Percentiles rank a stretch among this genome's conserved stretches.
These are phyloP conservation scores for Orchestia grillus DNA, from an alignment of 1,140 invertebrate species.

Conservation along the genomic window DNA sequence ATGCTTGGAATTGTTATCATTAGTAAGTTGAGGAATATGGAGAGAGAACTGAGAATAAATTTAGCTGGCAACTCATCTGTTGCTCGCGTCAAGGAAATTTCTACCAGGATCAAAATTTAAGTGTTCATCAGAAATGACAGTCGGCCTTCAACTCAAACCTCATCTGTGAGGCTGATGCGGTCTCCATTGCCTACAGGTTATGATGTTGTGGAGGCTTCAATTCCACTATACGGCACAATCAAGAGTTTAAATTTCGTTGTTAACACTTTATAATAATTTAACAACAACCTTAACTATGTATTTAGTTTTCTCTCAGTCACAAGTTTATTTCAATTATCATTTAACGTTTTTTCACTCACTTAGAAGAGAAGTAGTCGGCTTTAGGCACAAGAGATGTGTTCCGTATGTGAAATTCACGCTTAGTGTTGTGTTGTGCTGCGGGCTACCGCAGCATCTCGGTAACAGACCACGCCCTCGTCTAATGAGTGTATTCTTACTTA, in stretches of 20 bases:
- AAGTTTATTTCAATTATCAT: no score
- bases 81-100: neutral
- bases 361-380: neutral
- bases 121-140: neutral
- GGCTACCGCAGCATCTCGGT: neutral
- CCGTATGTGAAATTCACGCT: neutral
- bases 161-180: neutral
- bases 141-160: neutral
- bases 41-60: neutral
- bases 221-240: neutral
- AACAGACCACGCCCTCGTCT: neutral
- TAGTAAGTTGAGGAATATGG: neutral
- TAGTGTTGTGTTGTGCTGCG: neutral
- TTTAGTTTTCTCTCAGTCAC: no score
- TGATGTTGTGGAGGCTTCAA: neutral
- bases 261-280: no score
- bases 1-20: no score
- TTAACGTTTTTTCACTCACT: no score
- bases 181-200: neutral
- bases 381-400: neutral
- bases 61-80: neutral
- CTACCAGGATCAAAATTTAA: neutral
- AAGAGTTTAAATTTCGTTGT: neutral
- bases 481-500: neutral
- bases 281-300: no score